Evolutionary conservation across 2,113 vertebrate species (phyloP).

Genomic region (Glaucidium brasilianum): DNA sequence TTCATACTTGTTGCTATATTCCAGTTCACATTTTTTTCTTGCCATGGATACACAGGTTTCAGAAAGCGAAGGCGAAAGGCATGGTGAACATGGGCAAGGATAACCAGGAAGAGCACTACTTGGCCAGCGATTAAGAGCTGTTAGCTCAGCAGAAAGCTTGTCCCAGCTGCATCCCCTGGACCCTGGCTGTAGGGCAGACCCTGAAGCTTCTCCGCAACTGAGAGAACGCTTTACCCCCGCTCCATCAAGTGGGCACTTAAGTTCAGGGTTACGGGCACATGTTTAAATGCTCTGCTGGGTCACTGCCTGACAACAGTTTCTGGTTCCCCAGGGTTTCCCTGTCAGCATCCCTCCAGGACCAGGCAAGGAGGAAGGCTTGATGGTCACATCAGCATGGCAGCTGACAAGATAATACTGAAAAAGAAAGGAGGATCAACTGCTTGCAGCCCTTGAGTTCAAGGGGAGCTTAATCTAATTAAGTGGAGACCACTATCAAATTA

Average conservation of each 20-base stretch:
- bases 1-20: not conserved
- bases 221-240: not conserved
- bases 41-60: not conserved
- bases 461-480: slow-evolving; percentile 58
- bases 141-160: not conserved
- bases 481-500: slow-evolving; percentile 57
- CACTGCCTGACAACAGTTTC: not conserved
- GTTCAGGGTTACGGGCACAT: not conserved
- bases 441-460: slow-evolving; percentile 20
- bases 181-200: not conserved
- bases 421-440: slow-evolving; percentile 15
- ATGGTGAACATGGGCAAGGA: not conserved
- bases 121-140: not conserved
- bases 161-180: not conserved
- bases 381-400: not conserved
- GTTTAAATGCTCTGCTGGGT: not conserved
- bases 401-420: not conserved
- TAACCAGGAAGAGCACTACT: not conserved
- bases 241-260: not conserved
- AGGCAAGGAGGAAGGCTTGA: not conserved
- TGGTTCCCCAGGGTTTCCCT: not conserved
- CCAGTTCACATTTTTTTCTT: not conserved
- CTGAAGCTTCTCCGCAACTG: not conserved
- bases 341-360: not conserved
- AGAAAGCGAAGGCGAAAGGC: not conserved